Base-by-base conservation (phyloP, 30 jellyfish, hydroid and myxozoan species). In the Hydractinia echinata region DNA sequence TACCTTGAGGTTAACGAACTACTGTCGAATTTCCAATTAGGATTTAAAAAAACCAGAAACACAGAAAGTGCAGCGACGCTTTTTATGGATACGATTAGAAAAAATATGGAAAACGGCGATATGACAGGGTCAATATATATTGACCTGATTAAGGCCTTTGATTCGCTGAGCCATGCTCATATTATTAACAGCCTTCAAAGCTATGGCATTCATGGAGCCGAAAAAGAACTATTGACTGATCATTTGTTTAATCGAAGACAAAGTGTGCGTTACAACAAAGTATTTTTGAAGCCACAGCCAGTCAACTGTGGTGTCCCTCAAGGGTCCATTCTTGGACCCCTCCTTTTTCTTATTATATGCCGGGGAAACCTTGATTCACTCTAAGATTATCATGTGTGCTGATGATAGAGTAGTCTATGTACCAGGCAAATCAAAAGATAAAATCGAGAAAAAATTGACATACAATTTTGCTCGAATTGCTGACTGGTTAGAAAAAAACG, bases 131-230 rank as follows among this genome's bases (percentile, higher is more conserved):
- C 89, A 54, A 76, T 84, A 20, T 84, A 1, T 54, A 53, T 62
- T 7, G 89, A 84, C 72, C 84, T 84, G 7, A 84, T 84, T 20
- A 84, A 84, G 66, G 94, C 94, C 16, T 84, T 84, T 77, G 94
- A 76, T 67, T 51, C 94, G 77, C 62, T 84, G 53, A 58, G 77
- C 54, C 69, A 58, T 16, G 69, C 2, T 30, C 44, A 30, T 30
- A 30, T 30, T 30, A 30, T 30, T 30, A 30, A 30, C 44, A 30
- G 44, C 44, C 44, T 16, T 58, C 69, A 13, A 58, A 58, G 69
- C 19, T 58, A 58, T 16, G 69, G 69, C 15, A 58, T 58, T 16
- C 0, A 58, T 58, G 69, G 69, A 11, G 2, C 69, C 2, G 69
- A 58, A 58, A 16, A 58, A 13, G 69, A 58, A 58, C 69, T 13